Evolutionary conservation across 2,113 vertebrate species (phyloP), one percentile per base, ranked within the genome.

Genomic region (Fulica atra): DNA sequence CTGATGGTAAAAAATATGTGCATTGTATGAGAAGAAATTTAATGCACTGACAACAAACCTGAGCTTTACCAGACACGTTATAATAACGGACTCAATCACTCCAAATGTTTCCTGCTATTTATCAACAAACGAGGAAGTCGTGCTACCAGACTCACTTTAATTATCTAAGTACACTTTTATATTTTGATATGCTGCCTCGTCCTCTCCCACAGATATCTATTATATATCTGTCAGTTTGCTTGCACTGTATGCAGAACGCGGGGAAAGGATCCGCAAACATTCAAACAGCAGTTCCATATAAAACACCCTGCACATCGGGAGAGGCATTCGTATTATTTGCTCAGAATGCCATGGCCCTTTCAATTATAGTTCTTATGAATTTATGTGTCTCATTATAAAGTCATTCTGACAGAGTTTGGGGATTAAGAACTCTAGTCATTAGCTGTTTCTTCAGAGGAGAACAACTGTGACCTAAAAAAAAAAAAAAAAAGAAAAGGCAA

Each of bases 401-500:
- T 81, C 56, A 93, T 94, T 95, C 79, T 94, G 40, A 54, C 54
- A 36, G 85, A 95, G 86, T 81, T 90, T 87, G 91, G 79, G 68
- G 53, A 93, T 96, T 97, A 94, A 85, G 88, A 94, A 89, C 24
- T 28, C 46, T 46, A 95, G 68, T 86, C 77, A 96, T 95, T 96
- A 97, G 76, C 68, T 86, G 60, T 89, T 95, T 95, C 81, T 97
- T 97, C 89, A 93, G 71, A 95, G 50, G 8, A 94, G 81, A 96
- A 76, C 42, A 88, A 92, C 72, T 83, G 38, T 82, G 84, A 93
- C 48, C 78, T 83, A 85, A 94, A 89, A 95, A 48, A 48, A 48
- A 48, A 42, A 44, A 44, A 44, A 44, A 44, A 44, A 17, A 48
- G 5, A 48, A 48, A 96, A 93, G 40, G 48, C 60, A 89, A 80